Base-by-base conservation (phyloP, 2,113 vertebrate genomes). In the Ciconia maguari region DNA sequence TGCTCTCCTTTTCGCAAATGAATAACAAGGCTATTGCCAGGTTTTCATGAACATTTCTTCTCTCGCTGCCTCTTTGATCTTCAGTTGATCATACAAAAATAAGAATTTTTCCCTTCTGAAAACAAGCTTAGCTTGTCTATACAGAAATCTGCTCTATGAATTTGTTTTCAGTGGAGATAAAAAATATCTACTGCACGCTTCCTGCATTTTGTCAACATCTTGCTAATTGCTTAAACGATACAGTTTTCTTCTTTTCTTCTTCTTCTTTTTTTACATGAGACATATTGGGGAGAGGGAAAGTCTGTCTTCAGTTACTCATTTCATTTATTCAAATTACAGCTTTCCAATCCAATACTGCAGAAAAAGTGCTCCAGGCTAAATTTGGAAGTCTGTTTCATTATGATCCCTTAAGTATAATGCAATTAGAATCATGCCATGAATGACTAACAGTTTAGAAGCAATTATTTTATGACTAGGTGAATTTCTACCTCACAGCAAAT, bases 261-360 rank as follows among this genome's bases (percentile, higher is more conserved):
- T 22, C 14, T 42, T 42, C 38, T 60, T 55, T 58, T 70, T 58
- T 72, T 8, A 41, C 78, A 61, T 66, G 44, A 79, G 65, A 83
- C 61, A 70, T 95, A 87, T 4, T 52, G 68, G 65, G 72, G 38
- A 82, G n/a, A 58, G 36, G 74, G 65, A 91, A 83, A 87, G 81
- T 69, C 86, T 94, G 57, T 89, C 89, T 94, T 97, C 42, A 6
- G 51, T 96, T 97, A 97, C 91, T 84, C 95, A 97, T 97, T 95
- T 89, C 87, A 92, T 97, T 96, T 96, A 94, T 93, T 96, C 57
- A 86, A 89, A 97, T 92, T 93, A 94, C 55, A 90, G 68, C 74
- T 95, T 93, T 91, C 79, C 44, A 91, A 94, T 79, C 54, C 85
- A 89, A 91, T 86, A 83, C 76, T 72, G 86, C 68, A 95, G 82